These are phyloP conservation scores for Poecilia velifera DNA, from an alignment of 2,797 vertebrate genomes.

Conservation along the genomic window DNA sequence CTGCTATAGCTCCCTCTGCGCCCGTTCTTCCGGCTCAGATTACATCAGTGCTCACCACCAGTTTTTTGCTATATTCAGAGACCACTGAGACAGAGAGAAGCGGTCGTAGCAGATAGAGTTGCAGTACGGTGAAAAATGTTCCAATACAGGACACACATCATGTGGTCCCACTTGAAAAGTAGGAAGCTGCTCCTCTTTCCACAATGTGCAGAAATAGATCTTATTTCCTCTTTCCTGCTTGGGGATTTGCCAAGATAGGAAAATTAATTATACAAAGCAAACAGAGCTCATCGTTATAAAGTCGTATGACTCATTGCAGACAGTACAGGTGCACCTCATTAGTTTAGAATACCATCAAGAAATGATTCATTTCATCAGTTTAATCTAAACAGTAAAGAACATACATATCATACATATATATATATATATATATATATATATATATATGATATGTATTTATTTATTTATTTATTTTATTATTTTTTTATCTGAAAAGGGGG, in stretches of 20 bases:
- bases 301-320: not conserved
- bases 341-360: not conserved
- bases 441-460: too few species aligned
- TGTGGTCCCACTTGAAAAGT: not conserved
- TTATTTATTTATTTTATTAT: too few species aligned
- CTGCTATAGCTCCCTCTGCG: constrained; percentile 22
- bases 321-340: not conserved
- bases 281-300: not conserved
- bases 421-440: too few species aligned
- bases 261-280: not conserved
- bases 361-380: not conserved
- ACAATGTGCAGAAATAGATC: not conserved
- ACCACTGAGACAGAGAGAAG: constrained; percentile 10
- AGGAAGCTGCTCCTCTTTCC: not conserved
- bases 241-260: not conserved
- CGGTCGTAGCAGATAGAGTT: not conserved
- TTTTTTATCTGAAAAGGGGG: not conserved
- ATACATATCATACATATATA: too few species aligned
- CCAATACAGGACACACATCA: not conserved
- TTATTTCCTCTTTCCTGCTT: not conserved
- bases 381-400: not conserved
- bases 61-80: constrained; percentile 26
- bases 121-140: not conserved
- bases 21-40: constrained; percentile 45
- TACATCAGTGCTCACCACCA: constrained; percentile 41